Base-by-base conservation (phyloP, 2,888 invertebrate genomes). In the Crioceris asparagi region DNA sequence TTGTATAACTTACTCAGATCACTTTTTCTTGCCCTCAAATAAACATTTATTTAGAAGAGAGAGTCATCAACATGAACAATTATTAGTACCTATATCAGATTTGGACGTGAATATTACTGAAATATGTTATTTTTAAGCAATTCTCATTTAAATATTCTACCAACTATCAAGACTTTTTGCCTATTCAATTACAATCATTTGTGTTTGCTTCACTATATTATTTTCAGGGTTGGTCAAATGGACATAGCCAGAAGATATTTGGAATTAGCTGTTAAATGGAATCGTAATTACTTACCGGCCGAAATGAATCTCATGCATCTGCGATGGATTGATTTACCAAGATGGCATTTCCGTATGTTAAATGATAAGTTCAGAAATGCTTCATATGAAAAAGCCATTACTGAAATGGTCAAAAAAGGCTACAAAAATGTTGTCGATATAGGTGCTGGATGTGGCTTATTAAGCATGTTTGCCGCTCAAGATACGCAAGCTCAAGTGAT, bases 341-440 rank as follows among this genome's bases (percentile, higher is more conserved):
- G 84, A 34, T 87, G 87, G 86, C 86, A 87, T 60, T 86, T 78
- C 59, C 67, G 79, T 39, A 87, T 87, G 86, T 61, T 87, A 17
- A 88, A 87, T 64, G 86, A 87, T 57, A 66, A 61, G 40, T 57
- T 61, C 12, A 67, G 87, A 29, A 87, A 88, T 62, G 57, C 67
- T 38, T 70, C 75, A 1, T 88, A 77, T 56, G 65, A 66, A 36
- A 57, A 63, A 35, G 85, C 84, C 1, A 78, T 87, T 42, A 69
- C 37, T 21, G 31, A 32, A 8, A 11, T 38, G 1, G 23, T 35
- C 7, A 21, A 17, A 19, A 21, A 41, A 32, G 41, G 41, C 19
- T 66, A 62, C 45, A 68, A 71, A 33, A 67, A 63, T 43, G 75
- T 85, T 11, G 59, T 85, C 23, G 86, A 87, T 56, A 71, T 87